Percentiles rank a stretch among this genome's conserved stretches.
Evolutionary conservation across 2,797 vertebrate genomes (phyloP).

Genomic region (Myotis myotis): DNA sequence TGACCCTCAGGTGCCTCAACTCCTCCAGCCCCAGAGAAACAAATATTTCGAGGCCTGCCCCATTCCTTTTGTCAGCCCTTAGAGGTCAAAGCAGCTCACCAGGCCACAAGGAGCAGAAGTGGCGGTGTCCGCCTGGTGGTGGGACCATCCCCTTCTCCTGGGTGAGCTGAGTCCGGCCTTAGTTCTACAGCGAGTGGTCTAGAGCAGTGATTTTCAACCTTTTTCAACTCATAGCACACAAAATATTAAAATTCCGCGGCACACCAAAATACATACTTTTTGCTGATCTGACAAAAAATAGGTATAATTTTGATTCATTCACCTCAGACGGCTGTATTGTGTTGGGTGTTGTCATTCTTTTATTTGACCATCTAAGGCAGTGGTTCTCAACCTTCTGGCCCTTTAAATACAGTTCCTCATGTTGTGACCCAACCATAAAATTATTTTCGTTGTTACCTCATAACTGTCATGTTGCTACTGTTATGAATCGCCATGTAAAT

Average conservation of each 20-base stretch:
- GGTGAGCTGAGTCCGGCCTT: background rate
- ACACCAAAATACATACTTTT: background rate
- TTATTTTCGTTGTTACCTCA: too few relatives aligned
- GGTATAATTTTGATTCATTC: background rate
- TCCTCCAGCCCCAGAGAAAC: background rate
- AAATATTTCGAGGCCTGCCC: background rate
- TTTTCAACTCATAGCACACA: background rate
- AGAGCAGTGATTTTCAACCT: background rate
- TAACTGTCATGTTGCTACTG: too few relatives aligned
- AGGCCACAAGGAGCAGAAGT: background rate
- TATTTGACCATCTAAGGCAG: background rate
- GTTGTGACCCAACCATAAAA: too few relatives aligned
- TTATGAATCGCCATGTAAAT: too few relatives aligned
- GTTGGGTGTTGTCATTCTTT: background rate
- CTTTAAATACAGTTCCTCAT: too few relatives aligned
- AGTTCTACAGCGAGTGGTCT: background rate
- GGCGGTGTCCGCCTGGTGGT: rapidly evolving
- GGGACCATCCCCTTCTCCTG: too few relatives aligned
- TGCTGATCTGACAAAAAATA: background rate
- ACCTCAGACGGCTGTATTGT: background rate
- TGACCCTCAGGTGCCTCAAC: background rate
- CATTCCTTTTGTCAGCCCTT: background rate
- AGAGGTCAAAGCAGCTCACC: background rate
- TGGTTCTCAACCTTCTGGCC: too few relatives aligned
- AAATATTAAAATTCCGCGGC: background rate